These are phyloP conservation scores for Otus sunia DNA, from an alignment of 2,113 vertebrate species.

Conservation along the genomic window DNA sequence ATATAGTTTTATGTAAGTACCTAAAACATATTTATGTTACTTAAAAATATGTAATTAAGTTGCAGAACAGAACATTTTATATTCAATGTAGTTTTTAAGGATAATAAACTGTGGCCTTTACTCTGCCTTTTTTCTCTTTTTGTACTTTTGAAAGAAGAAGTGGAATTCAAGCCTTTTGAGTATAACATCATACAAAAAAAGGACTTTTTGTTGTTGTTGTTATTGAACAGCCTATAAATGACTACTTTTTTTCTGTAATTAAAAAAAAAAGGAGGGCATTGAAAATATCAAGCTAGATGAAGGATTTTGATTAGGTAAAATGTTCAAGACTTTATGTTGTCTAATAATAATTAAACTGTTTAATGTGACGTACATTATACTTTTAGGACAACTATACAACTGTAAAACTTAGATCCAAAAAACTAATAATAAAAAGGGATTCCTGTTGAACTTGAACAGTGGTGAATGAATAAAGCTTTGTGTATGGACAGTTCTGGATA, in stretches of 20 bases:
- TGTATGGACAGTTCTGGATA: not conserved
- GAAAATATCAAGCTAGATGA: not conserved
- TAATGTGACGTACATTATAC: not conserved
- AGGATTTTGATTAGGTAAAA: not conserved
- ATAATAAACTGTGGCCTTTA: not conserved
- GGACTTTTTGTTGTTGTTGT: accelerated
- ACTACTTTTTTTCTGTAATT: not conserved
- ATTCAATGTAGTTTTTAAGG: not conserved
- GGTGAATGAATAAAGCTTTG: not conserved
- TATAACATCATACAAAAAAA: not conserved
- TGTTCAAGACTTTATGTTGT: not conserved
- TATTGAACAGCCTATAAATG: not conserved
- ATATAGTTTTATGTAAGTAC: not conserved
- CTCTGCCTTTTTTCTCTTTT: not conserved
- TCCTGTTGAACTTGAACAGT: not conserved
- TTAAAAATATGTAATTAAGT: not conserved
- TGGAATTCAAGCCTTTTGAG: not conserved
- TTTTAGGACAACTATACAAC: not conserved
- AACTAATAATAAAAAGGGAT: accelerated
- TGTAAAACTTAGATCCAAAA: not conserved
- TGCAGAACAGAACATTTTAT: not conserved
- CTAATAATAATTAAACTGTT: not conserved
- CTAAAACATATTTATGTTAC: not conserved
- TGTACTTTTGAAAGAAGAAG: not conserved
- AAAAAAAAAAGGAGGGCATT: accelerated